These are phyloP conservation scores for Huso huso DNA, from an alignment of 2,797 vertebrate species.

Conservation along the genomic window DNA sequence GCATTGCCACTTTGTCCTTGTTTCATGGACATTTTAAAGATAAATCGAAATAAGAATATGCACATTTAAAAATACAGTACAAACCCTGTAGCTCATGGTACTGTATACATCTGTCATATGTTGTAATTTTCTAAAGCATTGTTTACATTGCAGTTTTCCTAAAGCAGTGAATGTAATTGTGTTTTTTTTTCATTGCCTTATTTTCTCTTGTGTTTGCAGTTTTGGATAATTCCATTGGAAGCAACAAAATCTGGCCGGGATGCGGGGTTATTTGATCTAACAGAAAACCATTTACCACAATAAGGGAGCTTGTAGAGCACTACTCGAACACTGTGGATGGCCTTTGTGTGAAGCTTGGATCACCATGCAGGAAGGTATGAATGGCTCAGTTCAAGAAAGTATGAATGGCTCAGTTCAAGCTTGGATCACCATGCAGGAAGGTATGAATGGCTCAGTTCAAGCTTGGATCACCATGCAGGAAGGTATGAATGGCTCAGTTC, in stretches of 20 bases:
- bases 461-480: background rate
- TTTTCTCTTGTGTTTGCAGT: slow-evolving; percentile 55
- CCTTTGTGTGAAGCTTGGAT: slow-evolving; percentile 66
- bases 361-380: slow-evolving; percentile 81
- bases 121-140: too few species aligned
- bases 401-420: slow-evolving; percentile 20
- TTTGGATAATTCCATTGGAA: slow-evolving; percentile 64
- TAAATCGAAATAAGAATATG: too few species aligned
- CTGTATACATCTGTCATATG: too few species aligned
- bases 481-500: background rate
- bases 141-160: too few species aligned
- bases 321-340: slow-evolving; percentile 66
- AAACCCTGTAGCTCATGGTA: too few species aligned
- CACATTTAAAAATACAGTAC: too few species aligned
- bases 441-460: slow-evolving; percentile 41
- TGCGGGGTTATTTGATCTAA: slow-evolving; percentile 54
- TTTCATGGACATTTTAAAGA: too few species aligned
- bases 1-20: too few species aligned
- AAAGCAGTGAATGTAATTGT: too few species aligned
- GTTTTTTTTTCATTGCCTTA: too few species aligned
- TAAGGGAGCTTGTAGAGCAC: slow-evolving; percentile 69
- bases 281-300: slow-evolving; percentile 52
- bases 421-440: slow-evolving; percentile 77
- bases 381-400: background rate
- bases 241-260: slow-evolving; percentile 82